Evolutionary conservation across 1,140 invertebrate genomes (phyloP), one percentile per base, ranked within the genome.

Genomic region (Lordiphosa collinella): DNA sequence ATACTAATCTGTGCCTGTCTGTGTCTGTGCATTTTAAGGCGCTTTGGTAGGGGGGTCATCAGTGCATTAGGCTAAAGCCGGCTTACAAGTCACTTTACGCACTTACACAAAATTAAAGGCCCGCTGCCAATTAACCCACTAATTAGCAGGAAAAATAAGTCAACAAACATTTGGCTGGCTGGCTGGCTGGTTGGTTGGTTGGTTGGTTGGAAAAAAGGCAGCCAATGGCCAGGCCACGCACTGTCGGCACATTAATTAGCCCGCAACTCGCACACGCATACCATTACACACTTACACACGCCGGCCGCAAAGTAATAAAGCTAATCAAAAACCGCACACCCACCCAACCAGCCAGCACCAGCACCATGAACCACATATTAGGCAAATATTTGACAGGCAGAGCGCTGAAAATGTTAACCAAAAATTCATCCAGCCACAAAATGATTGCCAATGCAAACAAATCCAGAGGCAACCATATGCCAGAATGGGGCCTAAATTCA

Each of bases 251-350:
- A 82, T 84, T 82, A 82, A 82, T 82, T 82, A 82, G 73, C 46
- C 58, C 58, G 57, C 56, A 58, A 58, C 32, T 36, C 37, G 40
- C 38, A 35, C 16, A 36, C 18, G 32, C 25, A 58, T 41, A 35
- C 35, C 43, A 51, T 50, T 18, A 41, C 38, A 40, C 38, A 54
- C 53, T 63, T 63, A 40, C 40, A 34, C 37, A 38, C 40, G 32
- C 18, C 40, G 51, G 52, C 72, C 72, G 62, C 78, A 82, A 69
- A 78, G 78, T 73, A 82, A 82, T 82, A 82, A 82, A 84, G 78
- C 78, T 82, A 82, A 84, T 82, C 78, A 82, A 82, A 82, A 82
- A 84, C 72, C 78, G 67, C 72, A 78, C 67, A 71, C 67, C 41
- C 67, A 71, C 67, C 41, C 41, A 44, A 37, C 63, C 63, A 58